A percentile compares a stretch with the other conserved stretches of the same genome.
Evolutionary conservation across 2,888 invertebrate species (phyloP).

Genomic region (Dryobota labecula): DNA sequence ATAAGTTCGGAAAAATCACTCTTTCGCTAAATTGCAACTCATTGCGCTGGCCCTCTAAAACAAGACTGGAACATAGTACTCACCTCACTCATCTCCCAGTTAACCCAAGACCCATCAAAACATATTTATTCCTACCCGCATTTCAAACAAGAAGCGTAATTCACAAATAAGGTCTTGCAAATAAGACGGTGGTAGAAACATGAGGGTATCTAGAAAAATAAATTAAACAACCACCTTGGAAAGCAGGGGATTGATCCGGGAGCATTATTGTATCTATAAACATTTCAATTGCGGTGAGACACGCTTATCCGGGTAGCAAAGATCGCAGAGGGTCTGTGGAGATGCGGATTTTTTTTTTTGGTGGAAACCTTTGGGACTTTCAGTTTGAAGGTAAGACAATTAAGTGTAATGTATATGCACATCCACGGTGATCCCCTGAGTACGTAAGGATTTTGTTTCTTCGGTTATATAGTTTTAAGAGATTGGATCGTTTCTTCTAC

Average conservation of each 20-base stretch:
- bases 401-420: background rate
- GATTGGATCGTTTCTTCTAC: background rate
- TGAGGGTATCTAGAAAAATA: conserved; percentile 79
- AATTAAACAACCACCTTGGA: conserved; percentile 81
- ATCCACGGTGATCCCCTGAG: background rate
- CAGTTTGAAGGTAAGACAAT: conserved; percentile 8
- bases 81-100: conserved; percentile 23
- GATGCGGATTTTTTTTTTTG: conserved; percentile 30
- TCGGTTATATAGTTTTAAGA: background rate
- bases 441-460: background rate
- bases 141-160: conserved; percentile 53
- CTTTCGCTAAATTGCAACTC: background rate
- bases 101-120: conserved; percentile 56
- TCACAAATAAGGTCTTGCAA: conserved; percentile 66
- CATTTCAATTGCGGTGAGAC: conserved; percentile 85
- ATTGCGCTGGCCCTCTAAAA: background rate
- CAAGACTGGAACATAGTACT: background rate
- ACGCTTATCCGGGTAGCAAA: conserved; percentile 69
- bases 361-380: conserved; percentile 22
- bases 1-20: background rate
- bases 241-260: conserved; percentile 83
- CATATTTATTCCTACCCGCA: conserved; percentile 58
- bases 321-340: conserved; percentile 61
- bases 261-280: conserved; percentile 88
- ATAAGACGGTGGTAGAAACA: conserved; percentile 58